These are phyloP conservation scores for Lynx canadensis DNA, from an alignment of 2,113 vertebrate genomes.

Conservation along the genomic window DNA sequence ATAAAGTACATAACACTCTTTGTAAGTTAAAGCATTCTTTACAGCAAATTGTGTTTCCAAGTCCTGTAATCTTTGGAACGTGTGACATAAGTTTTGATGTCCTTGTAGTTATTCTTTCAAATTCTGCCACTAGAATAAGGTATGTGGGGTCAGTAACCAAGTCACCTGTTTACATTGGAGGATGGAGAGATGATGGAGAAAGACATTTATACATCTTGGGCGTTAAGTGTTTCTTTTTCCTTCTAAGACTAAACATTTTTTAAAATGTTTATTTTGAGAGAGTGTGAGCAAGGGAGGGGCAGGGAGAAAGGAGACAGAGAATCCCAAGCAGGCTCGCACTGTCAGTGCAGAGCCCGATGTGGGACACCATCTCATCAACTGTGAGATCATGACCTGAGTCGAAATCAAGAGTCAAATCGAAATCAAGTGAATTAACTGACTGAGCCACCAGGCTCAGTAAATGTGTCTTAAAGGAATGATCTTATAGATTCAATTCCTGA, in stretches of 20 bases:
- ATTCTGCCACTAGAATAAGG: neutral
- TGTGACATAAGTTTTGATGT: neutral
- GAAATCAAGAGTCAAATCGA: no score
- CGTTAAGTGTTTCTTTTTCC: neutral
- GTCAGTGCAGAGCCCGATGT: no score
- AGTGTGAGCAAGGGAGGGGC: no score
- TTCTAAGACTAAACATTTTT: no score
- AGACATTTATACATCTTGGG: neutral
- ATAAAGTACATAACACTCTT: neutral
- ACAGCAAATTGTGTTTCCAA: neutral
- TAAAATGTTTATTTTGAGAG: no score
- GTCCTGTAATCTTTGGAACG: neutral
- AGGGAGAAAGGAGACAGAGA: no score
- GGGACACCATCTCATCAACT: no score
- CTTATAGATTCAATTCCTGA: neutral
- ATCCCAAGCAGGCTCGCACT: no score
- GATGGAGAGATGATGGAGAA: neutral
- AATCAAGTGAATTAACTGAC: no score
- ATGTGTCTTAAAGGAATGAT: slow-evolving; percentile 13
- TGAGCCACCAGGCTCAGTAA: neutral
- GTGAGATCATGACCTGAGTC: no score
- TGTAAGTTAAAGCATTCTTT: neutral
- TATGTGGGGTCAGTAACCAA: neutral
- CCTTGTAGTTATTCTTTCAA: neutral
- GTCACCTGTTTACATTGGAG: neutral